Percentiles rank a stretch among this genome's conserved stretches.
Evolutionary conservation across 2,797 vertebrate genomes (phyloP).

Genomic region (Leptodactylus fallax): DNA sequence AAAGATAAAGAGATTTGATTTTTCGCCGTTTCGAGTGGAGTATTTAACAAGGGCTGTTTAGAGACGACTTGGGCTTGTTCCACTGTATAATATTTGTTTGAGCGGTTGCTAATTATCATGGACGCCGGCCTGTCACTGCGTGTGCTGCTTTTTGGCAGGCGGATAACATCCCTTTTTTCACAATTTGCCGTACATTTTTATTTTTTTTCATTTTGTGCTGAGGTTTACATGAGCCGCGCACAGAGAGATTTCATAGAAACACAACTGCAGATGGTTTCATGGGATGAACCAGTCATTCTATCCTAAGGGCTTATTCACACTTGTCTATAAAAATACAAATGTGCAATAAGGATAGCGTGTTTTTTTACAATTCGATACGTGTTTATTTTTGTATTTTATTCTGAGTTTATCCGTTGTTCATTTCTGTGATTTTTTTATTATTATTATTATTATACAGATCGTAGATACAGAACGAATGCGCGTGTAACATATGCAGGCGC

Average conservation of each 20-base stretch:
- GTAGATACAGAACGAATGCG: too few species aligned
- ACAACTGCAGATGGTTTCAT: background rate
- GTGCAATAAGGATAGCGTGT: too few species aligned
- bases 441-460: too few species aligned
- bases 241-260: background rate
- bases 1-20: slow-evolving; percentile 47
- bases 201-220: too few species aligned
- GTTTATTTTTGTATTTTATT: too few species aligned
- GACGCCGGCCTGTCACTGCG: background rate
- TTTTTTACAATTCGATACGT: too few species aligned
- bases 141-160: slow-evolving; percentile 13
- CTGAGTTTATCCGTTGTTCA: too few species aligned
- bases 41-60: slow-evolving; percentile 8
- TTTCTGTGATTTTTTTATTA: too few species aligned
- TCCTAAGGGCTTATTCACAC: too few species aligned
- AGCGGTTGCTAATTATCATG: slow-evolving; percentile 40
- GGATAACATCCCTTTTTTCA: background rate
- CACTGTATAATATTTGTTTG: slow-evolving; percentile 38
- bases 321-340: too few species aligned
- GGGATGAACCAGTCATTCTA: too few species aligned
- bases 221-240: background rate
- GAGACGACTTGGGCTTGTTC: slow-evolving; percentile 12
- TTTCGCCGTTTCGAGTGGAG: slow-evolving; percentile 19
- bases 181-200: background rate
- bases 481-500: too few species aligned